Evolutionary conservation across 2,113 vertebrate genomes (phyloP).

Genomic region (Piprites chloris): DNA sequence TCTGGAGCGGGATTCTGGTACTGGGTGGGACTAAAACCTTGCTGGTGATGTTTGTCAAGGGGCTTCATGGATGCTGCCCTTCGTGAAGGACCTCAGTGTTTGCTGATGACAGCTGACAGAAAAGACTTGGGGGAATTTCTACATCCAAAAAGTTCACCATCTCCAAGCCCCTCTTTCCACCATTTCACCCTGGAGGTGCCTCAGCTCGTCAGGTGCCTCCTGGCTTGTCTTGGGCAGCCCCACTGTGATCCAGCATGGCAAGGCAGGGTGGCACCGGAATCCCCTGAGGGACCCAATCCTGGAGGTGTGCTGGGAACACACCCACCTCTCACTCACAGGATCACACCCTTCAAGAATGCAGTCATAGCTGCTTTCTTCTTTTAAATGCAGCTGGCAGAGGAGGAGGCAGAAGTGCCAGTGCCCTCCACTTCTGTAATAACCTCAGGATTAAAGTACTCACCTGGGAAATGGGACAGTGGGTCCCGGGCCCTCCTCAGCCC

Average conservation of each 20-base stretch:
- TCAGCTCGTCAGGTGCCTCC: fast-evolving
- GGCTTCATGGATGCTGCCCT: background rate
- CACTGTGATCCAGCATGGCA: fast-evolving
- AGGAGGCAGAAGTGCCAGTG: background rate
- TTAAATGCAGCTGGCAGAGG: conserved; percentile 16
- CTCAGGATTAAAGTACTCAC: conserved; percentile 5
- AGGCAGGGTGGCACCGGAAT: background rate
- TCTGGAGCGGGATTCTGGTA: background rate
- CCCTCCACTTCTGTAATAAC: conserved; percentile 30
- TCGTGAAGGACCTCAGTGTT: background rate
- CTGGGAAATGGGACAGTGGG: conserved; percentile 11
- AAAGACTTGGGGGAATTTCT: background rate
- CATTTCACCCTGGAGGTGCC: background rate
- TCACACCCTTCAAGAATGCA: conserved; percentile 56
- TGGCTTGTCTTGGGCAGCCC: background rate
- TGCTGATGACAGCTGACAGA: background rate
- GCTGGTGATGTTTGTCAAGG: background rate
- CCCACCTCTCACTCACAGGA: background rate
- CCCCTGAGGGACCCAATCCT: background rate
- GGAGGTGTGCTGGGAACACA: conserved; percentile 29
- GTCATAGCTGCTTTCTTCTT: conserved; percentile 20
- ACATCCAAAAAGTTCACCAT: background rate
- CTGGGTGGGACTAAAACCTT: background rate
- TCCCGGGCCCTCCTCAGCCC: conserved; percentile 49
- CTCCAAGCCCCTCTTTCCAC: background rate